These are phyloP conservation scores for Phenacoccus solenopsis DNA, from an alignment of 1,140 invertebrate genomes.

Conservation along the genomic window DNA sequence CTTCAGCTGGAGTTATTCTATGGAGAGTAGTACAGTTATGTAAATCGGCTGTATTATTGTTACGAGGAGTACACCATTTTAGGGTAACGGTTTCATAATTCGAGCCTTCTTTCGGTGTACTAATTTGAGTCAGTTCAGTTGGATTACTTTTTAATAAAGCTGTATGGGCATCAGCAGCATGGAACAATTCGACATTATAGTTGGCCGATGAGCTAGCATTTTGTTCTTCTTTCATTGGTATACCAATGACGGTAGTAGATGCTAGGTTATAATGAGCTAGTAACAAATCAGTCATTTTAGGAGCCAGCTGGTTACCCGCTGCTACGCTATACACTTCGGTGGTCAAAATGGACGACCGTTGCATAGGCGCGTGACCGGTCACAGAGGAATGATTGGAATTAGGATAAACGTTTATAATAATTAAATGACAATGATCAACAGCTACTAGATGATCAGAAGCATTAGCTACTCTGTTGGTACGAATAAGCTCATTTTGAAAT, in stretches of 20 bases:
- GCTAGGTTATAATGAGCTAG: conserved; percentile 81
- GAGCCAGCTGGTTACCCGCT: conserved; percentile 40
- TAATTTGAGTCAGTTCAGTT: conserved; percentile 29
- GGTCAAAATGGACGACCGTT: conserved; percentile 46
- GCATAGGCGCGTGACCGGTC: conserved; percentile 17
- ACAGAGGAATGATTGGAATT: conserved; percentile 37
- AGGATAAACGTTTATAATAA: conserved; percentile 77
- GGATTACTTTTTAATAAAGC: conserved; percentile 51
- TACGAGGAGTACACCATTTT: conserved; percentile 91
- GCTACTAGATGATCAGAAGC: conserved; percentile 48
- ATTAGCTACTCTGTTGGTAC: conserved; percentile 64
- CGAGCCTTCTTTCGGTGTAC: conserved; percentile 44
- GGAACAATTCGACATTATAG: conserved; percentile 94
- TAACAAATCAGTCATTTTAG: conserved; percentile 59
- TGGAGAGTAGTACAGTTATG: conserved; percentile 72
- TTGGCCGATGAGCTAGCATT: conserved; percentile 95
- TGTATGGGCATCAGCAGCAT: conserved; percentile 68
- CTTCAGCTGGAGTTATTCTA: conserved; percentile 88
- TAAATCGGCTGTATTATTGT: conserved; percentile 52
- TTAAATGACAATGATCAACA: conserved; percentile 75
- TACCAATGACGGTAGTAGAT: conserved; percentile 91
- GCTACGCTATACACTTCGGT: conserved; percentile 37
- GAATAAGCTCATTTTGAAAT: conserved; percentile 58
- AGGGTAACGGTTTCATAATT: conserved; percentile 68
- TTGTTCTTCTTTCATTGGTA: conserved; percentile 99